These are phyloP conservation scores for Equus quagga DNA, from an alignment of 2,113 vertebrate species.

Conservation along the genomic window DNA sequence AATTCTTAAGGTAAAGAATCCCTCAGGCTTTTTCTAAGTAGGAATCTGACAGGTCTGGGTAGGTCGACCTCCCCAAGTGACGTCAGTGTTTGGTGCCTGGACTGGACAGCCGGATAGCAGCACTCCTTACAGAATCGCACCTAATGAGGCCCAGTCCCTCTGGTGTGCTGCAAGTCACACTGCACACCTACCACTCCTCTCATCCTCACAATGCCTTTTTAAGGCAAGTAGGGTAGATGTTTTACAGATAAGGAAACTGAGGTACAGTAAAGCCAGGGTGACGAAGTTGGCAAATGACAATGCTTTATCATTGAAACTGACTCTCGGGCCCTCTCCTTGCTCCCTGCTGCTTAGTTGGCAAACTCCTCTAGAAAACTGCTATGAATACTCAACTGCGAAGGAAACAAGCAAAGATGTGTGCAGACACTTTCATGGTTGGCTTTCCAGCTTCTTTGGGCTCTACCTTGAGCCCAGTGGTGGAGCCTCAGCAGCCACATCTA, in stretches of 20 bases:
- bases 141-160: not conserved
- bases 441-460: not conserved
- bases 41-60: not conserved
- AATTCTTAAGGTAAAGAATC: not conserved
- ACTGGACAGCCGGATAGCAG: not conserved
- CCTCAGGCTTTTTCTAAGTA: not conserved
- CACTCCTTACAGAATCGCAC: not conserved
- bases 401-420: not conserved
- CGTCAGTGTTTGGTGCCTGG: not conserved
- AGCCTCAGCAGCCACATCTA: not conserved
- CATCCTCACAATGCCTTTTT: not conserved
- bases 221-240: not conserved
- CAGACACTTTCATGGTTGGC: not conserved
- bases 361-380: not conserved
- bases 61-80: not conserved
- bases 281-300: not conserved
- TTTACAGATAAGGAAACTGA: conserved; percentile 45
- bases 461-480: not conserved
- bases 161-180: not conserved
- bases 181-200: not conserved
- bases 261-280: not conserved
- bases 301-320: not conserved
- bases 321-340: not conserved
- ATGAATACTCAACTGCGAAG: not conserved
- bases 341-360: not conserved